Conservation (phyloP, 2,113 vertebrate species). For the Bubalus kerabau region DNA sequence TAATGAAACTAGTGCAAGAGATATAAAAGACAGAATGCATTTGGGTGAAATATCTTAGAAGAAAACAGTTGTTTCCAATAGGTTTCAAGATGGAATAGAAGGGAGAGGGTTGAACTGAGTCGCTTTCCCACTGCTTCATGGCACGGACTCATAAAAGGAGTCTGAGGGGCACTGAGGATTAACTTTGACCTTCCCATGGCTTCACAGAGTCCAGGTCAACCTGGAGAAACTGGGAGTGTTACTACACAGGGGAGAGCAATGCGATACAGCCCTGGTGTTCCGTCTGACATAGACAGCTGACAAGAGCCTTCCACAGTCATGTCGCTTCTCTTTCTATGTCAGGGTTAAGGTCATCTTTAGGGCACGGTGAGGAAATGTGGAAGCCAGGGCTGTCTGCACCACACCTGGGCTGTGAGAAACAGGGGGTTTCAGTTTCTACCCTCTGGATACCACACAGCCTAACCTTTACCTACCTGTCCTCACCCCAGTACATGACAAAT, state of each 20-base stretch:
- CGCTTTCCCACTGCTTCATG: neutral
- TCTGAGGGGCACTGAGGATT: neutral
- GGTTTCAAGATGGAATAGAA: neutral
- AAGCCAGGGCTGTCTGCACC: constrained; percentile 69
- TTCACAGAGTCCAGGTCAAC: neutral
- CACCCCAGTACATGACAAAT: neutral
- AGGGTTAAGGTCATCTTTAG: constrained; percentile 72
- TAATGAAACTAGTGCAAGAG: neutral
- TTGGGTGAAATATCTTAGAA: neutral
- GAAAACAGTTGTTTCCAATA: neutral
- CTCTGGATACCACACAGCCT: neutral
- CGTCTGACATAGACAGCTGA: neutral
- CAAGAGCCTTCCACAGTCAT: neutral
- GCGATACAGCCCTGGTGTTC: neutral
- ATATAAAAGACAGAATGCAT: neutral
- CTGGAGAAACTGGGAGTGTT: neutral
- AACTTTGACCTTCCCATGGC: neutral
- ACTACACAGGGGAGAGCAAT: neutral
- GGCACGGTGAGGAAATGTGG: constrained; percentile 74
- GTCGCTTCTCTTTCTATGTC: constrained; percentile 37
- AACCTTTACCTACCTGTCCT: constrained; percentile 9
- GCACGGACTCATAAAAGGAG: neutral
- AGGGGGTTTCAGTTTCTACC: constrained; percentile 66
- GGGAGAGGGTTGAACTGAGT: neutral
- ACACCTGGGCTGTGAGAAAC: constrained; percentile 70